These are phyloP conservation scores for Acanthococcus lagerstroemiae DNA, from an alignment of 2,888 invertebrate genomes.

Conservation along the genomic window DNA sequence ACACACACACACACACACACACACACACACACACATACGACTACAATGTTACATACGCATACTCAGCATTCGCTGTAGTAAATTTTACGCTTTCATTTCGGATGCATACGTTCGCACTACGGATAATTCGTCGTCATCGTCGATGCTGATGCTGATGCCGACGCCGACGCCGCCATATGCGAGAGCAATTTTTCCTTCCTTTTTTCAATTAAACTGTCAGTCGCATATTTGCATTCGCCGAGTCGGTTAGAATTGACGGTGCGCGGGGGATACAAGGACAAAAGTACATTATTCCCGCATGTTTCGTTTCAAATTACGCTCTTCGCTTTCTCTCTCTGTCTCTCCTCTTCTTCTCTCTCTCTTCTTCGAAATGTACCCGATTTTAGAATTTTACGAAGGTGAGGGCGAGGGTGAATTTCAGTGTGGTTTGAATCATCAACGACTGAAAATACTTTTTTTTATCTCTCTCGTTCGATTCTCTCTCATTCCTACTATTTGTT, in stretches of 20 bases:
- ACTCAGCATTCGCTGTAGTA: too few species aligned
- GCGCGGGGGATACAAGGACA: slow-evolving; percentile 15
- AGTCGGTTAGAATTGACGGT: too few species aligned
- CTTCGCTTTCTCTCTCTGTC: slow-evolving; percentile 2
- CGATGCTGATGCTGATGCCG: neutral
- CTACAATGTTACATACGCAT: too few species aligned
- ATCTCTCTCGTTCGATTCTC: neutral
- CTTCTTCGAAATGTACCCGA: slow-evolving; percentile 18
- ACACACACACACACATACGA: too few species aligned
- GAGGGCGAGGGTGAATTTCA: slow-evolving; percentile 10
- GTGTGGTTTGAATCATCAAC: slow-evolving; percentile 25
- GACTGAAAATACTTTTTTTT: slow-evolving; percentile 14
- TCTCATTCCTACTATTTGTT: slow-evolving; percentile 19
- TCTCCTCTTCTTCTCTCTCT: neutral
- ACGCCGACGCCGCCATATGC: slow-evolving; percentile 12
- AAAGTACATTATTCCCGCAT: slow-evolving; percentile 30
- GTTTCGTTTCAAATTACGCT: slow-evolving; percentile 29
- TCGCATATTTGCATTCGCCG: slow-evolving; percentile 27
- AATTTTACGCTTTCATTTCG: neutral
- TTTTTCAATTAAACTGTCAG: slow-evolving; percentile 30
- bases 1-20: too few species aligned
- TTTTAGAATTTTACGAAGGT: slow-evolving; percentile 8
- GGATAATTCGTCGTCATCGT: too few species aligned
- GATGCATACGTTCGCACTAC: too few species aligned
- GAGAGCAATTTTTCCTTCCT: slow-evolving; percentile 27